Percentiles rank a stretch among this genome's conserved stretches.
Evolutionary conservation across 2,888 invertebrate species (phyloP).

Genomic region (Incurvaria masculella): DNA sequence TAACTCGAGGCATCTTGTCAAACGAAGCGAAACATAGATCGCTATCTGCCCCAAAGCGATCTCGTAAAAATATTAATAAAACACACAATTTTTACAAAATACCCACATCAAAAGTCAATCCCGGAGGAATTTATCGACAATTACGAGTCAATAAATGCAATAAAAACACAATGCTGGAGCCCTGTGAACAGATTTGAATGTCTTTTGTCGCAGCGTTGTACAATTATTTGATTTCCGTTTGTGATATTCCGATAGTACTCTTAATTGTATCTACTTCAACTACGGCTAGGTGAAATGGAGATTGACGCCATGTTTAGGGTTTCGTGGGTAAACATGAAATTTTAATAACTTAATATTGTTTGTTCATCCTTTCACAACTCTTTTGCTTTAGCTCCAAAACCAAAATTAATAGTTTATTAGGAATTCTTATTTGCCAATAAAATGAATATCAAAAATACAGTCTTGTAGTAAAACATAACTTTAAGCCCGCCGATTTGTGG

Average conservation of each 20-base stretch:
- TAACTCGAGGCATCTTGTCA: conserved; percentile 22
- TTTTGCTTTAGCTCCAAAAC: too few relatives aligned
- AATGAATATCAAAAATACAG: too few relatives aligned
- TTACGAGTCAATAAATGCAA: conserved; percentile 55
- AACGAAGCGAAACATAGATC: conserved; percentile 35
- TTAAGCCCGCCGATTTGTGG: too few relatives aligned
- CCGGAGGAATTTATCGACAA: conserved; percentile 57
- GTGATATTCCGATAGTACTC: neutral
- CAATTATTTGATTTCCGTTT: neutral
- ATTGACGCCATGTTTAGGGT: neutral
- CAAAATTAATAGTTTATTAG: too few relatives aligned
- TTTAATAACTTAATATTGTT: too few relatives aligned
- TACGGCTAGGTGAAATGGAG: neutral
- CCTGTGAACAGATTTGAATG: conserved; percentile 55
- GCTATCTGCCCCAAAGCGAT: conserved; percentile 51
- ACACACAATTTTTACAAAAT: conserved; percentile 56
- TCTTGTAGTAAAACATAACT: too few relatives aligned
- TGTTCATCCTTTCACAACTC: too few relatives aligned
- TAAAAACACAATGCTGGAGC: conserved; percentile 49
- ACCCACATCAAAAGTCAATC: conserved; percentile 55
- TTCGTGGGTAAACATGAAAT: too few relatives aligned
- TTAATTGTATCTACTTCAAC: neutral
- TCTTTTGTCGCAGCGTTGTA: conserved; percentile 36
- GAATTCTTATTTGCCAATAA: too few relatives aligned
- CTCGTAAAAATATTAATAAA: conserved; percentile 59